Evolutionary conservation across 2,113 vertebrate species (phyloP).

Genomic region (Emydura subglobosa): DNA sequence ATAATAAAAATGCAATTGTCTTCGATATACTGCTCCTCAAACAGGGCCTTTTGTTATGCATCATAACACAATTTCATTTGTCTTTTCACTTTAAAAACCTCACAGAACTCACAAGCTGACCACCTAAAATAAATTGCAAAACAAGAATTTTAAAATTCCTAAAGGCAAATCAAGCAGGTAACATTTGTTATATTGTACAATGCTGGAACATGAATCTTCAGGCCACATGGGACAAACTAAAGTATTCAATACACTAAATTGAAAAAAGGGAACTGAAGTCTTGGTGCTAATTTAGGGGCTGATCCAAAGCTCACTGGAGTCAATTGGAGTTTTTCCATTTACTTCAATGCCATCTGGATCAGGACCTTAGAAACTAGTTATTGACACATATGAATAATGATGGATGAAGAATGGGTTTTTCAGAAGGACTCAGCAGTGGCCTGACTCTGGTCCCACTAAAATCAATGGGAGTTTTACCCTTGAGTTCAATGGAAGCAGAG

Average conservation of each 20-base stretch:
- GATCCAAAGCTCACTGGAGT: neutral
- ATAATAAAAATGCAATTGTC: neutral
- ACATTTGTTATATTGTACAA: neutral
- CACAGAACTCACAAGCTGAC: constrained; percentile 4
- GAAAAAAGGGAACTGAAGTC: neutral
- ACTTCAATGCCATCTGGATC: neutral
- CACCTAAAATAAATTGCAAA: constrained; percentile 11
- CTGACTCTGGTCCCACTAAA: neutral
- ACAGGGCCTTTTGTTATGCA: neutral
- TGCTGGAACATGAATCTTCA: neutral
- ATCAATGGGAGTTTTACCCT: neutral
- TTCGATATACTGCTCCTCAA: neutral
- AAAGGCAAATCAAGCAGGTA: neutral
- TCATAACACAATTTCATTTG: neutral
- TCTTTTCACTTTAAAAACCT: neutral
- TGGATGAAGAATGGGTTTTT: neutral
- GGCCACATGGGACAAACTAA: neutral
- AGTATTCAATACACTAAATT: neutral
- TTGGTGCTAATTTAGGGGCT: neutral
- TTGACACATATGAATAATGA: neutral
- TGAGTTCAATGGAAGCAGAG: neutral
- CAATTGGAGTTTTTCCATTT: neutral
- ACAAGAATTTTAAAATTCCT: neutral
- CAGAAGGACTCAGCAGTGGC: neutral
- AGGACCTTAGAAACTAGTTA: neutral